Evolutionary conservation across 1,140 invertebrate species (phyloP), one percentile per base, ranked within the genome.

Genomic region (Linepithema humile): DNA sequence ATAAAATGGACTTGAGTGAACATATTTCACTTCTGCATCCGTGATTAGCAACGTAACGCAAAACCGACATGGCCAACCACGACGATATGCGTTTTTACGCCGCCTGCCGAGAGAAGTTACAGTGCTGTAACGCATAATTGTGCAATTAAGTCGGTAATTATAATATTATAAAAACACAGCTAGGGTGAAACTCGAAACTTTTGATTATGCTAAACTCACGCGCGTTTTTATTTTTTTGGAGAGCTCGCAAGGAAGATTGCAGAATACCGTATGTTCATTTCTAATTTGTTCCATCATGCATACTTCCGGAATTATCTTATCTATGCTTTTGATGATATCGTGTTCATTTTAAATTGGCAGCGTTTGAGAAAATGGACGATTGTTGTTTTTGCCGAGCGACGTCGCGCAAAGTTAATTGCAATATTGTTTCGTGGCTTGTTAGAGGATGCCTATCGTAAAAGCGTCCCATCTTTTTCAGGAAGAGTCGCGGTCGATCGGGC

Each of bases 401-500:
- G 17, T 59, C 43, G 23, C 6, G 17, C 12, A 35, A 12, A 40
- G 17, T 35, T 60, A 43, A 72, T 23, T 59, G 32, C 57, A 73
- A 74, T 35, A 43, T 60, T 59, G 9, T 74, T 74, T 74, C 38
- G 5, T 26, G 38, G 20, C 26, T 38, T 26, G 45, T 60, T 74
- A 43, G 38, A 74, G 26, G 40, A 20, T 35, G 29, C 23, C 12
- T 32, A 17, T 4, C 20, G 59, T 80, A 69, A 69, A 80, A 80
- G 64, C 75, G 64, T 80, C 9, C 40, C 32, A 23, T 12, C 57
- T 75, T 62, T 69, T 40, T 17, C 10, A 15, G 12, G 15, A 78
- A 74, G 38, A 74, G 3, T 75, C 40, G 35, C 62, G 35, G 35
- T 23, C 12, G 69, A 5, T 7, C 53, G 53, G 17, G 5, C 26